These are phyloP conservation scores for Oryzias curvinotus DNA, from an alignment of 2,113 vertebrate species.

Conservation along the genomic window DNA sequence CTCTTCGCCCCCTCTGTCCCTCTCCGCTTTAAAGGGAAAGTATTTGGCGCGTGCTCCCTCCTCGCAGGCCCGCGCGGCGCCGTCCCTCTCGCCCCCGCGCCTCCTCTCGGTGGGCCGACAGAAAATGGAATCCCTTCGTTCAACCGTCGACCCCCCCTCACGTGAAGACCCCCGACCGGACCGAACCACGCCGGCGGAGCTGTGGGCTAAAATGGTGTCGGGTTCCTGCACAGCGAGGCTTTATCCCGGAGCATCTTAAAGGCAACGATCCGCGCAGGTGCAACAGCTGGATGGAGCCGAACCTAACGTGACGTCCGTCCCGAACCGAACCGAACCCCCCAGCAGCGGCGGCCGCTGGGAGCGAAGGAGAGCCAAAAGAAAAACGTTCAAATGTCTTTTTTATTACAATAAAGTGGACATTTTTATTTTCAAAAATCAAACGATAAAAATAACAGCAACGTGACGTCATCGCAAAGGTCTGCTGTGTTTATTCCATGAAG, in stretches of 20 bases:
- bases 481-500: no score
- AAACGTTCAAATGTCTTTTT: no score
- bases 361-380: no score
- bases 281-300: slow-evolving; percentile 61
- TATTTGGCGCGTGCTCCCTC: slow-evolving; percentile 68
- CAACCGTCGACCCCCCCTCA: slow-evolving; percentile 8
- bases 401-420: no score
- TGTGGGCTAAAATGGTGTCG: slow-evolving; percentile 52
- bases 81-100: slow-evolving; percentile 59
- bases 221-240: slow-evolving; percentile 41
- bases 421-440: no score
- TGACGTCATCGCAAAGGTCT: no score
- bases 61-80: slow-evolving; percentile 59
- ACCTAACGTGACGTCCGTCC: slow-evolving; percentile 17
- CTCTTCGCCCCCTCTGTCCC: slow-evolving; percentile 77
- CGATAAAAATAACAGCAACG: no score
- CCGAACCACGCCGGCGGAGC: slow-evolving; percentile 11
- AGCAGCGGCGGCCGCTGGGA: no score
- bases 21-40: slow-evolving; percentile 82
- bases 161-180: background rate
- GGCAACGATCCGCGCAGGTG: slow-evolving; percentile 71
- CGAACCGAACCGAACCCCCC: slow-evolving; percentile 3
- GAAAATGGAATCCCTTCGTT: slow-evolving; percentile 54
- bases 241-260: slow-evolving; percentile 69
- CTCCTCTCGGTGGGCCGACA: slow-evolving; percentile 57